These are phyloP conservation scores for Proterorhinus semilunaris DNA, from an alignment of 2,113 vertebrate species.

Conservation along the genomic window DNA sequence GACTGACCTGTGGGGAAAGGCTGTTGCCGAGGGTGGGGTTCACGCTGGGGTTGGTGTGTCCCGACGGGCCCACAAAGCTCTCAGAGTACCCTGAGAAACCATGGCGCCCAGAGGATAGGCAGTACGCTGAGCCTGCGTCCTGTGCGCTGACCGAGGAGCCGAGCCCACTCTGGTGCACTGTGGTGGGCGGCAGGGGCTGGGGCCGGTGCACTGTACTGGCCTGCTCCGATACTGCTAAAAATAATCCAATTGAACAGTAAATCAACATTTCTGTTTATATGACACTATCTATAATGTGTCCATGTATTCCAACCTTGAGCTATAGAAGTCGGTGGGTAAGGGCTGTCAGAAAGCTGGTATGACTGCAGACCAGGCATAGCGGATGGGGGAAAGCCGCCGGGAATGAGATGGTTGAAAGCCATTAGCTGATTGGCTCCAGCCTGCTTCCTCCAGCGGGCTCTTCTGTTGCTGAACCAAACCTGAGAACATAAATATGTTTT, in stretches of 20 bases:
- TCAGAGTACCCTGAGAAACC: slow-evolving; percentile 98
- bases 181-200: slow-evolving; percentile 96
- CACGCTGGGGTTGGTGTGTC: slow-evolving; percentile 86
- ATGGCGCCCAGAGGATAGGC: slow-evolving; percentile 92
- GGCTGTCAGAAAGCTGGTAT: slow-evolving; percentile 95
- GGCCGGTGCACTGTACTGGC: slow-evolving; percentile 94
- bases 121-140: slow-evolving; percentile 91
- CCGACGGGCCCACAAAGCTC: slow-evolving; percentile 88
- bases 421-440: slow-evolving; percentile 98
- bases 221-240: slow-evolving; percentile 84
- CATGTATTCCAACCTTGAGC: slow-evolving; percentile 83
- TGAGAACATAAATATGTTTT: slow-evolving; percentile 46
- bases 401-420: slow-evolving; percentile 99
- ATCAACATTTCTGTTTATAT: background rate
- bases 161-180: slow-evolving; percentile 89
- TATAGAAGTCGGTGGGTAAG: slow-evolving; percentile 93
- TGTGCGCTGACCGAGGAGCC: slow-evolving; percentile 83
- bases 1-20: slow-evolving; percentile 97
- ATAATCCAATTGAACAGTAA: background rate
- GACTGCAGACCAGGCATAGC: slow-evolving; percentile 93
- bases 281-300: background rate
- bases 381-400: slow-evolving; percentile 93
- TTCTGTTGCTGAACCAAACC: slow-evolving; percentile 99
- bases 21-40: slow-evolving; percentile 96
- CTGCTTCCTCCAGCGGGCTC: slow-evolving; percentile 98